Conservation (phyloP, 2,797 vertebrate genomes). For the Oreochromis mossambicus region DNA sequence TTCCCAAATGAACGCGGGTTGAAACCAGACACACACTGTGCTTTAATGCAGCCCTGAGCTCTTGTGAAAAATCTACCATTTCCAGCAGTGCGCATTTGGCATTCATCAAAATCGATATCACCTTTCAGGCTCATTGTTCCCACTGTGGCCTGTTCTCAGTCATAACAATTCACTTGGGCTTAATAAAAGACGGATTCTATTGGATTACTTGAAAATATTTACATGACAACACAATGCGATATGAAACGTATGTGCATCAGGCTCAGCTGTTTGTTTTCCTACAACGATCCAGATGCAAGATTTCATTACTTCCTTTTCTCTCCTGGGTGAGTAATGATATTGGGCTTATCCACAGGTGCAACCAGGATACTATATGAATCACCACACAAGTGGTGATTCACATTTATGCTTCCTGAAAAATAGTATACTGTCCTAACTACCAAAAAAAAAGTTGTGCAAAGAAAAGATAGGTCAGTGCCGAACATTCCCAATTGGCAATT, state of each 20-base stretch:
- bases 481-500: slow-evolving; percentile 38
- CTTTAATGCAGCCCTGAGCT: slow-evolving; percentile 46
- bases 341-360: slow-evolving; percentile 61
- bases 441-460: background rate
- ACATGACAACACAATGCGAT: slow-evolving; percentile 54
- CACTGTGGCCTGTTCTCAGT: slow-evolving; percentile 30
- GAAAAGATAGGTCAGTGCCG: slow-evolving; percentile 25
- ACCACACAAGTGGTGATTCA: slow-evolving; percentile 37
- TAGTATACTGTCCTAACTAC: background rate
- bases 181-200: slow-evolving; percentile 42
- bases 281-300: slow-evolving; percentile 47
- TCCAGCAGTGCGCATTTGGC: slow-evolving; percentile 63
- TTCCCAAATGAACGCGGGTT: slow-evolving; percentile 45
- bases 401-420: background rate
- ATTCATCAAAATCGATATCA: slow-evolving; percentile 69
- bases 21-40: slow-evolving; percentile 51
- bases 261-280: slow-evolving; percentile 34
- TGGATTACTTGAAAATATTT: slow-evolving; percentile 52
- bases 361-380: slow-evolving; percentile 47
- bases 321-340: slow-evolving; percentile 57
- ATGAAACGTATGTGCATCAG: slow-evolving; percentile 9
- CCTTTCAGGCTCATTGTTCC: slow-evolving; percentile 44
- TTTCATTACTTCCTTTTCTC: slow-evolving; percentile 60
- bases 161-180: slow-evolving; percentile 41
- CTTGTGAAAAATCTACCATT: slow-evolving; percentile 64